Base-by-base conservation (phyloP, 2,113 vertebrate species). In the Cathartes aura region DNA sequence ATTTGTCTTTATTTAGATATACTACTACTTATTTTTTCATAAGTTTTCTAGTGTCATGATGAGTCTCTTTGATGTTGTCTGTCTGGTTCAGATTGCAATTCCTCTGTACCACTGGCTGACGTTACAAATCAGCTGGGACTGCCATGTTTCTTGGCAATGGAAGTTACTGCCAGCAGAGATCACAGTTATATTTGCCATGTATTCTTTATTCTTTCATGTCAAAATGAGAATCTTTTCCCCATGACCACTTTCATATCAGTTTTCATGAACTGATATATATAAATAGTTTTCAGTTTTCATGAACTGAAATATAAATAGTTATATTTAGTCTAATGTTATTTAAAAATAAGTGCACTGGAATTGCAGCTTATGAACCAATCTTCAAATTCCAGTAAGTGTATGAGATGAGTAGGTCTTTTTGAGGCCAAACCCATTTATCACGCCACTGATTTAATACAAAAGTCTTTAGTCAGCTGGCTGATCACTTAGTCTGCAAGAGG, bases 351-450 rank as follows among this genome's bases (percentile, higher is more conserved):
- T 78, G 43, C 8, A 47, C 27, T 97, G 55, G 55, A 83, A 92
- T 60, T 74, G 14, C 48, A 43, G 22, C 21, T 93, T 45, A 90
- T 72, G 63, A 96, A 48, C 40, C 36, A 55, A 47, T 42, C 55
- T 84, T 68, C 81, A 71, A 71, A 87, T 93, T 93, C 48, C 92
- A 81, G 59, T 87, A 89, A 95, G 26, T 52, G 18, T 30, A 22
- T 50, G 74, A 62, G 36, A 89, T 40, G 30, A 64, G 89, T 52
- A 90, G 60, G 53, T 34, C 47, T 87, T 80, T 79, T 62, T 52
- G 56, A 91, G 82, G 62, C 32, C 68, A 88, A 95, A 90, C 1
- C 14, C n/a, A 92, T 94, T 91, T 90, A 56, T 91, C 78, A 97
- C 43, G 79, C 90, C 50, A 84, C 63, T 83, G 36, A 47, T 80